phyloP scores from a whole-genome alignment of 2,113 vertebrate genomes.

The Crotophaga sulcirostris region DNA sequence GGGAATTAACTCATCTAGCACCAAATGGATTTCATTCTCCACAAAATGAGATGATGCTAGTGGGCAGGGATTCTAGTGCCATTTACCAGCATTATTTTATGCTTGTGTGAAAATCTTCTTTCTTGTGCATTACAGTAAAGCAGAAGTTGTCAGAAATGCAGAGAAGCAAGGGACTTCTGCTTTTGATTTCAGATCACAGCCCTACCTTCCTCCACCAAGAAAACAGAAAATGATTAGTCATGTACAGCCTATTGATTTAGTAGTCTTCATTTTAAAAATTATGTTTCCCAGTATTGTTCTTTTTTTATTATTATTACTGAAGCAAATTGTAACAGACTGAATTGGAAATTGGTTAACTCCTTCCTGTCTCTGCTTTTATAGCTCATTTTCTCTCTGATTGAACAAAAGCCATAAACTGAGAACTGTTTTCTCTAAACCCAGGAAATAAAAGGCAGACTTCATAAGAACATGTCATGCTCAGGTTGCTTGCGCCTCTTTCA shows the following conservation, averaged over 20 bases:
- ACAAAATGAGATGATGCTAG: not conserved
- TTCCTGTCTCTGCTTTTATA: constrained; percentile 63
- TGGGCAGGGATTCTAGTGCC: not conserved
- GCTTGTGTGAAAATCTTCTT: not conserved
- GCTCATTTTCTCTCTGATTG: constrained; percentile 60
- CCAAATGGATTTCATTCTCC: constrained; percentile 28
- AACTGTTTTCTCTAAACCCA: constrained; percentile 55
- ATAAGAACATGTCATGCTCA: not conserved
- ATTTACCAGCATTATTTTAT: not conserved
- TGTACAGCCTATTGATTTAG: constrained; percentile 72
- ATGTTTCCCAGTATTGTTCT: constrained; percentile 66
- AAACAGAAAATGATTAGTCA: constrained; percentile 71
- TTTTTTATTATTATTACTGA: constrained; percentile 72
- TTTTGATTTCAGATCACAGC: constrained; percentile 68
- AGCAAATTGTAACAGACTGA: constrained; percentile 63
- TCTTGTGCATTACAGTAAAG: constrained; percentile 1
- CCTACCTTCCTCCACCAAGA: constrained; percentile 48
- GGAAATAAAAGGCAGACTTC: constrained; percentile 48
- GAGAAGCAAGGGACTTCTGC: constrained; percentile 2
- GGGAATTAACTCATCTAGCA: constrained; percentile 14
- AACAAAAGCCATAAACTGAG: constrained; percentile 56
- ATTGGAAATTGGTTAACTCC: constrained; percentile 69
- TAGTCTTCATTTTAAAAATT: constrained; percentile 71
- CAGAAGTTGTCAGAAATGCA: constrained; percentile 23
- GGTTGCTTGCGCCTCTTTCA: not conserved